A percentile compares a stretch with the other conserved stretches of the same genome.
Evolutionary conservation across 2,113 vertebrate genomes (phyloP).

Genomic region (Anguilla rostrata): DNA sequence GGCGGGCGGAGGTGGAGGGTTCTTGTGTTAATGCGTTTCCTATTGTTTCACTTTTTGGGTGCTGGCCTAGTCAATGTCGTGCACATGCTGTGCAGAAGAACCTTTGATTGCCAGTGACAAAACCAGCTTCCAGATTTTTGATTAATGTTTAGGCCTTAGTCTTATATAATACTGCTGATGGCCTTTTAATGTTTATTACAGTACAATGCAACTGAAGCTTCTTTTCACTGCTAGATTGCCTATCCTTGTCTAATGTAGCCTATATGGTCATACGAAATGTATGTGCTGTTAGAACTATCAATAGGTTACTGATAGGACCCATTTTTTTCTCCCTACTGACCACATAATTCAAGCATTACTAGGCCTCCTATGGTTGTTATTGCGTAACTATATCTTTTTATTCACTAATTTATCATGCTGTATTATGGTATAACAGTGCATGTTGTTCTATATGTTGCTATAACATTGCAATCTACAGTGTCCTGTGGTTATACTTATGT

Average conservation of each 20-base stretch:
- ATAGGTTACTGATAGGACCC: not conserved
- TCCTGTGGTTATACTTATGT: not conserved
- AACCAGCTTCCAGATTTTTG: not conserved
- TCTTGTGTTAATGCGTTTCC: not conserved
- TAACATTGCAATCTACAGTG: not conserved
- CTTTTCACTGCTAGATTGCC: not conserved
- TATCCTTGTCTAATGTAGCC: not conserved
- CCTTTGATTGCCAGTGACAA: not conserved
- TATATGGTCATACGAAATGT: not conserved
- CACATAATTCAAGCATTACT: not conserved
- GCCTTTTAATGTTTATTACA: not conserved
- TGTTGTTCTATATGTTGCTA: not conserved
- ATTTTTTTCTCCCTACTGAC: not conserved
- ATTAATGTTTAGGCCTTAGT: not conserved
- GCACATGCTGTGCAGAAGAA: not conserved
- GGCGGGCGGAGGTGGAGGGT: not conserved
- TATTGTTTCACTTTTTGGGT: slow-evolving; percentile 14
- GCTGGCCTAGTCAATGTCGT: not conserved
- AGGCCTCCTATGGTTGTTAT: not conserved
- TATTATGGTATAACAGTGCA: not conserved
- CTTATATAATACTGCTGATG: not conserved
- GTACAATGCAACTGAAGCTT: not conserved
- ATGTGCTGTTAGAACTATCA: not conserved
- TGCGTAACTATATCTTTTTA: not conserved
- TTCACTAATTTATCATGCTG: not conserved